A percentile compares a stretch with the other conserved stretches of the same genome.
phyloP scores from a whole-genome alignment of 2,113 vertebrate genomes.

The Ameiurus melas region DNA sequence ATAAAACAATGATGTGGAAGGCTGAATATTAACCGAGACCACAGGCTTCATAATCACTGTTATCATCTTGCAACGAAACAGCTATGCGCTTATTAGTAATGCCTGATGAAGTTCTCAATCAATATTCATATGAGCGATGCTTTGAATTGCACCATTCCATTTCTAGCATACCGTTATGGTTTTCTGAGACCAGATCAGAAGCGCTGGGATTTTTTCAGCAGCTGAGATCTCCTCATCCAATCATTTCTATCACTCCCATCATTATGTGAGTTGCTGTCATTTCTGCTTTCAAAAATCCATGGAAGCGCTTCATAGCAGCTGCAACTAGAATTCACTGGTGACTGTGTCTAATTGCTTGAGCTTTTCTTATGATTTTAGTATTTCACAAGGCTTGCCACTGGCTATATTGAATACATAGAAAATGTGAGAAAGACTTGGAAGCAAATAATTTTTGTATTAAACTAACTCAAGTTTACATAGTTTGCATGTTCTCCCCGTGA shows the following conservation, averaged over 20 bases:
- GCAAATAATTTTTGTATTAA: not conserved
- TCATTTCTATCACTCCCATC: constrained; percentile 27
- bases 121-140: constrained; percentile 72
- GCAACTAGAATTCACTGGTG: constrained; percentile 32
- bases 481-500: too few species aligned
- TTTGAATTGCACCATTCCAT: constrained; percentile 64
- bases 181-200: constrained; percentile 31
- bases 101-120: constrained; percentile 74
- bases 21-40: constrained; percentile 57
- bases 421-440: not conserved
- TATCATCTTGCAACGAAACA: constrained; percentile 61
- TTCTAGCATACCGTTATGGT: constrained; percentile 40
- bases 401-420: constrained; percentile 21
- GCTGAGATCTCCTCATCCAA: constrained; percentile 31
- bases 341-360: constrained; percentile 18
- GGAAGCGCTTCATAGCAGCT: constrained; percentile 29
- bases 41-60: constrained; percentile 68
- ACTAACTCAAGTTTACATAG: not conserved
- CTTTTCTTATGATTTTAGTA: constrained; percentile 30
- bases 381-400: constrained; percentile 37
- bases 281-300: constrained; percentile 27
- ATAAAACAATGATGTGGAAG: constrained; percentile 57
- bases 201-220: constrained; percentile 16
- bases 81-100: constrained; percentile 65
- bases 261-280: constrained; percentile 45